Evolutionary conservation across 2,888 invertebrate genomes (phyloP), one percentile per base, ranked within the genome.

Genomic region (Craniophora ligustri): DNA sequence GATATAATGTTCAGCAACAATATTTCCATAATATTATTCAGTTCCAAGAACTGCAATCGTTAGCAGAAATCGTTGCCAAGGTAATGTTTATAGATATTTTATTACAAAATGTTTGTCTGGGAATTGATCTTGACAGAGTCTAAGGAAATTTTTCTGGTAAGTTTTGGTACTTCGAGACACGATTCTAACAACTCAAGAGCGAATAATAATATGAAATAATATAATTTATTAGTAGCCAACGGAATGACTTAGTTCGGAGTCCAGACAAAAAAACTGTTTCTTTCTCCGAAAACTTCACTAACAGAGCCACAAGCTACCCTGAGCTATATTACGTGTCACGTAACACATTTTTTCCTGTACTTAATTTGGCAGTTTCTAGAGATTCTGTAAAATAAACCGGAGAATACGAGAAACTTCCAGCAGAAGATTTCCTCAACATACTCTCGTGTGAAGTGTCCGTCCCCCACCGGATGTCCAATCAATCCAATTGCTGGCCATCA

Each of bases 401-500:
- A 35, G 16, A 34, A 28, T 34, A 38, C 38, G 7, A 54, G 66
- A 54, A 44, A 66, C 59, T 8, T 26, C 46, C 36, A 73, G 70
- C 49, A 56, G 44, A 73, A 69, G 71, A 69, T 50, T 39, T 61
- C 26, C 32, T 63, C 26, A 35, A 21, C 28, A 5, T 4, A 36
- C 35, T 45, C 58, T 49, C 59, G 47, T 59, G 62, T 64, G 63
- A 64, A 71, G 67, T 56, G 62, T 57, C 58, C 61, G 61, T 61
- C 72, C 71, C 70, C 65, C 62, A 53, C 38, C 76, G 80, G 82
- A 82, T 62, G 81, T 75, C 64, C 74, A 75, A 81, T 82, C 81
- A 80, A 81, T 82, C 53, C 82, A 82, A 82, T 82, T 79, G 80
- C 57, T 65, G 67, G 49, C 36, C 76, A 68, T 67, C 70, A 68